Evolutionary conservation across 2,888 invertebrate species (phyloP).

Genomic region (Apamea anceps): DNA sequence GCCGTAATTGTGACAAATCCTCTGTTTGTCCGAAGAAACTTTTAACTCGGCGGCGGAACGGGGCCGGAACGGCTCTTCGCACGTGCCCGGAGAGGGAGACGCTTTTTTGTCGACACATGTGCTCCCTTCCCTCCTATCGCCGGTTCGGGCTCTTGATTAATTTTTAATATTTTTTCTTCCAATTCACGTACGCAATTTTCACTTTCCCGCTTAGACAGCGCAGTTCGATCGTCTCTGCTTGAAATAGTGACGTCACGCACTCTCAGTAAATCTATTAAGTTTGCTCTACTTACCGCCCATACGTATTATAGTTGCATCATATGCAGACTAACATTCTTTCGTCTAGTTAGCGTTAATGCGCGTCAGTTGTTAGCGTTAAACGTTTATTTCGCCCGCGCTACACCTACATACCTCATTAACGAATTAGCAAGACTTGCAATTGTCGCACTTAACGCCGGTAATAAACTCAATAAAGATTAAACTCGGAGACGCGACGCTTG

Average conservation of each 20-base stretch:
- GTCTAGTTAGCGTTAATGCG: conserved; percentile 82
- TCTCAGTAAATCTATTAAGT: conserved; percentile 75
- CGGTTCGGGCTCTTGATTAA: conserved; percentile 84
- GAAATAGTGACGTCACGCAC: conserved; percentile 73
- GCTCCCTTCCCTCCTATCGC: conserved; percentile 77
- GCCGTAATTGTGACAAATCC: conserved; percentile 91
- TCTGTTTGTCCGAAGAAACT: conserved; percentile 90
- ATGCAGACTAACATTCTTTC: conserved; percentile 74
- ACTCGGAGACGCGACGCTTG: conserved; percentile 73
- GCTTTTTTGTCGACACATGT: conserved; percentile 90
- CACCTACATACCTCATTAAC: conserved; percentile 89
- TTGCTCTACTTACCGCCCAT: conserved; percentile 63
- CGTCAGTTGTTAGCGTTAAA: conserved; percentile 82
- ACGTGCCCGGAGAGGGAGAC: conserved; percentile 87
- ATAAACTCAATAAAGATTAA: conserved; percentile 82
- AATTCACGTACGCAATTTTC: conserved; percentile 90
- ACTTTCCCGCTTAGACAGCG: conserved; percentile 84
- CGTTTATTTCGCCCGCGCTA: conserved; percentile 88
- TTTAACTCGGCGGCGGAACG: conserved; percentile 88
- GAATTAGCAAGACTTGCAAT: conserved; percentile 88
- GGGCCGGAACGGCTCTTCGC: conserved; percentile 87
- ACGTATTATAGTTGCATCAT: conserved; percentile 70
- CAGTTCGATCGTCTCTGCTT: conserved; percentile 68
- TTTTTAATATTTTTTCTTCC: conserved; percentile 90
- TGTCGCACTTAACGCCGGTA: conserved; percentile 84